Evolutionary conservation across 2,888 invertebrate genomes (phyloP), one percentile per base, ranked within the genome.

Genomic region (Tridacna gigas): DNA sequence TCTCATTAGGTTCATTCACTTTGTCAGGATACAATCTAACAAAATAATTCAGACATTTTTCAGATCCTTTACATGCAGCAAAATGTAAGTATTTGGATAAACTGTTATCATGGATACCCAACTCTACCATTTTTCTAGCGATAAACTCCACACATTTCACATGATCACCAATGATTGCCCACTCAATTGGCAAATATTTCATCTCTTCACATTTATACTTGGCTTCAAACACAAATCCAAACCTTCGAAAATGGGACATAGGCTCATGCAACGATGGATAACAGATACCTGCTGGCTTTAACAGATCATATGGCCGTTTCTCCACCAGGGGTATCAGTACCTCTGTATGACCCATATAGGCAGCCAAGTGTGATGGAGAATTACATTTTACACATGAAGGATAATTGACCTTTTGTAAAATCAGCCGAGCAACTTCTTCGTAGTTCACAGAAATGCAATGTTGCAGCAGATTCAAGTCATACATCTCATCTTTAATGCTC

Each of bases 331-430:
- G 92, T 92, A 97, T 96, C 20, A 97, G 96, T 91, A 97, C 96
- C 89, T 97, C 96, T 90, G 96, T 96, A 92, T 97, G 90, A 95
- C 97, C 97, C 91, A 96, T 96, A 56, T 96, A 95, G 86, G 97
- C 97, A 25, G 97, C 97, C 81, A 97, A 96, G 93, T 97, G 97
- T 74, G 97, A 95, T 0, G 97, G 97, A 75, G 97, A 95, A 88
- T 97, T 97, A 93, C 97, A 97, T 25, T 73, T 45, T n/a, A 96
- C 96, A 87, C 96, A 96, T 26, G 96, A 95, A 94, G 97, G 97
- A 3, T 96, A 96, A 93, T 97, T 97, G 96, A 97, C 97, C 51
- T 89, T 86, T 66, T 89, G 89, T n/a, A 92, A 83, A 28, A 94
- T 86, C 3, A 90, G 77, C 75, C 86, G 76, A 37, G 97, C 96